Percentiles rank a stretch among this genome's conserved stretches.
These are phyloP conservation scores for Thamnaconus septentrionalis DNA, from an alignment of 2,113 vertebrate genomes.

Conservation along the genomic window DNA sequence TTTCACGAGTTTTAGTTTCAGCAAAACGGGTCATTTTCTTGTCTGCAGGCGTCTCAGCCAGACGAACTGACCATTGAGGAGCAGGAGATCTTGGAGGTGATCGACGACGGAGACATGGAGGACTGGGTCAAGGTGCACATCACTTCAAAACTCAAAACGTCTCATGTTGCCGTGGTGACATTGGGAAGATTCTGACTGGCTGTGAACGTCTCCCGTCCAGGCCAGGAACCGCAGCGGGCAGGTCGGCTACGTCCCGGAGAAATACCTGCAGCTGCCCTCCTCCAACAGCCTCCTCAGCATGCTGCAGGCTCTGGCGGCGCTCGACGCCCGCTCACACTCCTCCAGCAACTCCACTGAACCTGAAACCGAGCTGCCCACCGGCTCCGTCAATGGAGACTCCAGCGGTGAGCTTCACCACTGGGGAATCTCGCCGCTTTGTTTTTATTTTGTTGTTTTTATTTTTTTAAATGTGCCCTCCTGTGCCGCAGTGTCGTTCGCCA, in stretches of 20 bases:
- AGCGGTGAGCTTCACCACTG: slow-evolving; percentile 42
- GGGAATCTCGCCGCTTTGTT: too few species aligned
- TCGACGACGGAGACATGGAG: slow-evolving; percentile 99
- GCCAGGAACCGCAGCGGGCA: slow-evolving; percentile 91
- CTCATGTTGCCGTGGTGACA: neutral
- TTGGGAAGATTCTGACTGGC: neutral
- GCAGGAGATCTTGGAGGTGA: slow-evolving; percentile 95
- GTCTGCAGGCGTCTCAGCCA: slow-evolving; percentile 88
- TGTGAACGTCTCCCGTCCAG: slow-evolving; percentile 62
- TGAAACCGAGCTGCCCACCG: slow-evolving; percentile 77
- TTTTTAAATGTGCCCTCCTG: neutral
- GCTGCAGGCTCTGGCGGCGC: slow-evolving; percentile 90
- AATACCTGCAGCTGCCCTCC: slow-evolving; percentile 94
- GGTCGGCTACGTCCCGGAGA: slow-evolving; percentile 96
- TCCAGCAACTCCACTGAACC: slow-evolving; percentile 94
- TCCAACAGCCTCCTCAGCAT: slow-evolving; percentile 96
- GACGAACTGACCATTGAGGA: slow-evolving; percentile 98
- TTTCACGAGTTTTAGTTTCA: neutral
- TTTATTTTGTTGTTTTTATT: too few species aligned
- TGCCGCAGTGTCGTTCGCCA: slow-evolving; percentile 59
- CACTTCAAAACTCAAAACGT: neutral
- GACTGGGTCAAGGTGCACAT: slow-evolving; percentile 96
- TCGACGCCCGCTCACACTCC: slow-evolving; percentile 91
- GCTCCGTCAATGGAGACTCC: slow-evolving; percentile 87
- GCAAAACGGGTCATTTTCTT: too few species aligned